Evolutionary conservation across 2,113 vertebrate species (phyloP), one percentile per base, ranked within the genome.

Genomic region (Varanus komodoensis): DNA sequence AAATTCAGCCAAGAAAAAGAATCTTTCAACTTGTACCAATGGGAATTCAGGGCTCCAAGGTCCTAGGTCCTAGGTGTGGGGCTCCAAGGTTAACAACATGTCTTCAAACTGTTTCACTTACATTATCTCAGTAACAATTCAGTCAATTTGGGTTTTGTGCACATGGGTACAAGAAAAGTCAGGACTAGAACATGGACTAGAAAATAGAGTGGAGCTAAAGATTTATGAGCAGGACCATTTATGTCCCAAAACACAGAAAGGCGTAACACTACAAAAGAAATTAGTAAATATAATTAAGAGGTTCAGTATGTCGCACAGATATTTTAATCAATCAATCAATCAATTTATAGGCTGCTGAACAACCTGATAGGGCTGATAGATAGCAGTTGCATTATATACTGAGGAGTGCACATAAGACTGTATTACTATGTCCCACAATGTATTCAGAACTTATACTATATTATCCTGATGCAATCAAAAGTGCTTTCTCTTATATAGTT

Each of bases 391-490:
- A 3, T 4, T 89, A 15, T 84, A 21, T 82, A 38, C 82, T 92
- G n/a, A 82, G 64, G 91, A 92, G 67, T 48, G 67, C 29, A 44
- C 19, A 27, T 93, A 3, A 52, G 9, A 92, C 25, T 83, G 54
- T 81, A 3, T 77, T 32, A 71, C 15, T 82, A 44, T 81, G 1
- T 92, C 94, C 94, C 91, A 88, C 83, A 82, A n/a, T 1, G 69
- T 25, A 67, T 2, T 81, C 82, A 89, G 89, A 93, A 90, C 38
- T 79, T 71, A 57, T 78, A 89, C 29, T 8, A 27, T 15, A 71
- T n/a, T 89, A 82, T 93, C 61, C 38, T 90, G 88, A 91, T 67
- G 23, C 7, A 38, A 21, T 17, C 4, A 89, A 74, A 91, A 95
- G 92, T 90, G 84, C 71, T 57, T 87, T 19, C 4, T n/a, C 77